Percentiles rank a stretch among this genome's conserved stretches.
These are phyloP conservation scores for Eristalis intricaria DNA, from an alignment of 2,888 invertebrate genomes.

Conservation along the genomic window DNA sequence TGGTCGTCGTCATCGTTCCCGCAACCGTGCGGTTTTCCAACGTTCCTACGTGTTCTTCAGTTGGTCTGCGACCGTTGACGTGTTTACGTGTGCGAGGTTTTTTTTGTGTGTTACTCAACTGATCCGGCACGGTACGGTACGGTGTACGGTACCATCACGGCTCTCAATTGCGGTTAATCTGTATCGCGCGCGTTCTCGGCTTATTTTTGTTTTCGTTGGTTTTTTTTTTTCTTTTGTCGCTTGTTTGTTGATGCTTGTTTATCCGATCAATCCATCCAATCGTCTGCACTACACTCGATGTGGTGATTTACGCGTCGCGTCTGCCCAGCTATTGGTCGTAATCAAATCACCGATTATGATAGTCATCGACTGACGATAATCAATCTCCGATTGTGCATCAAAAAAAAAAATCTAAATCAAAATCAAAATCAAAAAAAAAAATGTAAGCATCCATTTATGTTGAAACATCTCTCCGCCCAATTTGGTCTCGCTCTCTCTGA, in stretches of 20 bases:
- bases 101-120: constrained; percentile 62
- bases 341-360: constrained; percentile 52
- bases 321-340: constrained; percentile 3
- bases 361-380: constrained; percentile 43
- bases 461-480: constrained; percentile 38
- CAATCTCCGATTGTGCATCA: constrained; percentile 43
- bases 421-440: constrained; percentile 17
- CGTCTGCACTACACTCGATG: constrained; percentile 33
- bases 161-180: constrained; percentile 69
- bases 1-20: constrained; percentile 65
- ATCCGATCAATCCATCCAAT: constrained; percentile 29
- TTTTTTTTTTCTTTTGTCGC: neutral
- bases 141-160: constrained; percentile 43
- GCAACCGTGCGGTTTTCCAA: constrained; percentile 68
- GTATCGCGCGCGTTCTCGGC: constrained; percentile 55
- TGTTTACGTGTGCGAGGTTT: constrained; percentile 75
- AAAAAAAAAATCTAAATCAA: neutral
- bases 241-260: neutral
- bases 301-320: constrained; percentile 55
- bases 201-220: neutral
- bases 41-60: constrained; percentile 76
- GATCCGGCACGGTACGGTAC: constrained; percentile 61
- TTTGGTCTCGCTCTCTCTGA: constrained; percentile 3
- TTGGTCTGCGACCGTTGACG: constrained; percentile 81
- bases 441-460: constrained; percentile 54